Conservation (phyloP, 2,113 vertebrate species). For the Antigone vipio region DNA sequence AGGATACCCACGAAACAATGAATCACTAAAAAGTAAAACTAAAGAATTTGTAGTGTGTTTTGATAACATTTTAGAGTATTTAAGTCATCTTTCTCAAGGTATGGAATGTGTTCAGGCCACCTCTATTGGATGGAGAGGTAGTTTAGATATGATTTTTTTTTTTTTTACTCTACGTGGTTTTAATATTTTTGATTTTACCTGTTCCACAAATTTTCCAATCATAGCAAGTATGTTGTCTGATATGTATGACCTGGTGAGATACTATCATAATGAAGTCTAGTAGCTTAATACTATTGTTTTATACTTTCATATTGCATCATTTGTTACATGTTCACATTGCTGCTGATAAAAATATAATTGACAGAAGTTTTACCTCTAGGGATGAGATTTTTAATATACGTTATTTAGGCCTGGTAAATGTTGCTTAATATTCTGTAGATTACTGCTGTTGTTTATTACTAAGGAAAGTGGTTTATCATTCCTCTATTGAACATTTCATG, state of each 20-base stretch:
- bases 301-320: background rate
- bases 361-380: background rate
- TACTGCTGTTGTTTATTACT: background rate
- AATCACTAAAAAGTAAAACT: background rate
- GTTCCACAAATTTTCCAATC: background rate
- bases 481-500: background rate
- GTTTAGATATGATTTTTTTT: background rate
- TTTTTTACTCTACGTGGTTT: background rate
- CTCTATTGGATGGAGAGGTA: background rate
- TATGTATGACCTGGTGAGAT: background rate
- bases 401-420: background rate
- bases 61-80: background rate
- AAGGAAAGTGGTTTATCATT: background rate
- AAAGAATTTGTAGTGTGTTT: background rate
- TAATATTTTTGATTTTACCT: background rate
- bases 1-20: background rate
- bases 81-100: background rate
- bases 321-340: background rate
- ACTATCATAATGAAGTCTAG: background rate
- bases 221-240: background rate
- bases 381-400: background rate
- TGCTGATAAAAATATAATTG: background rate
- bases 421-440: background rate
- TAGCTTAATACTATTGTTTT: background rate
- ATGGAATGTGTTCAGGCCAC: background rate